Evolutionary conservation across 1,140 invertebrate species (phyloP), one percentile per base, ranked within the genome.

Genomic region (Halesus radiatus): DNA sequence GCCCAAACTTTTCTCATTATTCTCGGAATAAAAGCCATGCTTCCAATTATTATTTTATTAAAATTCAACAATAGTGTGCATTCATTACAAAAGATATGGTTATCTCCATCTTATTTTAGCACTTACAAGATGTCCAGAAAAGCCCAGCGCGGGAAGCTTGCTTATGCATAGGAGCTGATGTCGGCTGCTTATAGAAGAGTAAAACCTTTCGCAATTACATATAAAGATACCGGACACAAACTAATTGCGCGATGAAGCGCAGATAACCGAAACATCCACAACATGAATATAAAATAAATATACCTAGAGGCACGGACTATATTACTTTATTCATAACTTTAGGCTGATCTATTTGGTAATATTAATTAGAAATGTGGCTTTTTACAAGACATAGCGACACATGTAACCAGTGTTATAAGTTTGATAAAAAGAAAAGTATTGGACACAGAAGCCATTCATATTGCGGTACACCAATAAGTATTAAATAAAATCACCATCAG

Each of bases 251-350:
- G 5, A n/a, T 18, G 16, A 45, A 53, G 56, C 60, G 22, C 76
- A 68, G 26, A 29, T 45, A 45, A 54, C 37, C 26, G 6, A 64
- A 60, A 75, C 3, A 13, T 74, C 32, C 53, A 79, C 79, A 75
- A 80, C 80, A 64, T 66, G 37, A 70, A 60, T 83, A 83, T 50
- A 77, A 80, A 83, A 80, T 79, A 83, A 83, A 83, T 80, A 83
- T 72, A 83, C 76, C 82, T 80, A 83, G 54, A 83, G 82, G 82
- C 81, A 80, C 82, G 77, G 77, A 81, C 82, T 83, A 83, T 83
- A 62, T 80, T 80, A 76, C 76, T 78, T 74, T 80, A 74, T 20
- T 75, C 37, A 74, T 75, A 70, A 74, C 76, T 68, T 77, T 83
- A 83, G 79, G 81, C 81, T 79, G 79, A 83, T 50, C 15, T 62